Conservation (phyloP, 64 coral and sea anemone species). For the Montipora cactus region DNA sequence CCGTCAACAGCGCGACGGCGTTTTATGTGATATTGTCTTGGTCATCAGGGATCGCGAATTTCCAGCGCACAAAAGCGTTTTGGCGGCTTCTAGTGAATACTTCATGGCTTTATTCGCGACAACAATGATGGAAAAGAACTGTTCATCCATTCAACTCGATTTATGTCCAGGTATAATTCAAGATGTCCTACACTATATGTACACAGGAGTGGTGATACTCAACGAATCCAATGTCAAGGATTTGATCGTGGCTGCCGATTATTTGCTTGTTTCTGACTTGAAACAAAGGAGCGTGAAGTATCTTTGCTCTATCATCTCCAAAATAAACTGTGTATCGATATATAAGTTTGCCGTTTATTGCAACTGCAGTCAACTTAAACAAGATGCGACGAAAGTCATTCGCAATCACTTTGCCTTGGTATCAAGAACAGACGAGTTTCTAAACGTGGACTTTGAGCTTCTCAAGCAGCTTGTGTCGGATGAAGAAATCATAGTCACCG, state of each 20-base stretch:
- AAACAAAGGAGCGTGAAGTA: slow-evolving; percentile 7
- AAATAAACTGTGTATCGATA: slow-evolving; percentile 3
- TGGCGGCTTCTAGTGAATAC: slow-evolving; percentile 61
- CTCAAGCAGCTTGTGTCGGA: not conserved
- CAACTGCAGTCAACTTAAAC: not conserved
- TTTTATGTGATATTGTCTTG: slow-evolving; percentile 49
- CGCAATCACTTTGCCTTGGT: slow-evolving; percentile 32
- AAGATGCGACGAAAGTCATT: slow-evolving; percentile 9
- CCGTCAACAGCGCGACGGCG: slow-evolving; percentile 7
- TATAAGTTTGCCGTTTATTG: slow-evolving; percentile 5
- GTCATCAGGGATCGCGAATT: slow-evolving; percentile 19
- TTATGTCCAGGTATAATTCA: slow-evolving; percentile 7
- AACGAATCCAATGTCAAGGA: slow-evolving; percentile 14
- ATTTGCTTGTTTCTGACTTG: slow-evolving; percentile 34
- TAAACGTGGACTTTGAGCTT: not conserved
- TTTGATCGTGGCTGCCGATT: slow-evolving; percentile 51
- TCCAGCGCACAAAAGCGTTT: slow-evolving; percentile 39
- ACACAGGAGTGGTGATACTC: slow-evolving; percentile 24
- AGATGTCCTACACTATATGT: slow-evolving; percentile 48
- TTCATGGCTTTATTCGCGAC: slow-evolving; percentile 62
- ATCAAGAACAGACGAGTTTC: slow-evolving; percentile 27
- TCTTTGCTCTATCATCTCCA: not conserved
- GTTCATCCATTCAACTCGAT: slow-evolving; percentile 1
- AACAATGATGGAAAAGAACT: slow-evolving; percentile 52
- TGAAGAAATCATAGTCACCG: slow-evolving; percentile 27